Percentiles rank a stretch among this genome's conserved stretches.
phyloP scores from a whole-genome alignment of 2,113 vertebrate species.

The Daubentonia madagascariensis region DNA sequence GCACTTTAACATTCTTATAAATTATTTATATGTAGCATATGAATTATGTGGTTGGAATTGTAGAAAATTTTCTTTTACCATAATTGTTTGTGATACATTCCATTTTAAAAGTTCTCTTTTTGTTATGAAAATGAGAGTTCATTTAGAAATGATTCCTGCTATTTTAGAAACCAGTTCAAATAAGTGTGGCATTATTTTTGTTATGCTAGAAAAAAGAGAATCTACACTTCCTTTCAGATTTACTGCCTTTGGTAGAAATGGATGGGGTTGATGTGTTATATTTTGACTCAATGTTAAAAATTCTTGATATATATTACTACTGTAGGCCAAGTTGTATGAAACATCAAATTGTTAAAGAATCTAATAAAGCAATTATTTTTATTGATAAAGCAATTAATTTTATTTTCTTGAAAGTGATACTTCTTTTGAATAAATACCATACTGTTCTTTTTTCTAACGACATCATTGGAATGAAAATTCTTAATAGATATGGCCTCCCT shows the following conservation, averaged over 20 bases:
- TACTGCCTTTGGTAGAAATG: background rate
- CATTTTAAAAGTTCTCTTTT: background rate
- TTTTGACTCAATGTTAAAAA: background rate
- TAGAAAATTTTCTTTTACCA: background rate
- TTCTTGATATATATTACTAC: background rate
- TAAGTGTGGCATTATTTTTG: background rate
- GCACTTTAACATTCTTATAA: background rate
- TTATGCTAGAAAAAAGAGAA: background rate
- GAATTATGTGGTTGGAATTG: background rate
- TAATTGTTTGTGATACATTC: background rate
- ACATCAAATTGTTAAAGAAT: slow-evolving; percentile 53
- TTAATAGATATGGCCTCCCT: background rate
- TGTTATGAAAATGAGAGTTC: background rate
- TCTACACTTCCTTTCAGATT: background rate
- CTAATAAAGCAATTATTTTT: background rate
- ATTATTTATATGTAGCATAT: background rate
- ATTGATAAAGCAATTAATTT: background rate
- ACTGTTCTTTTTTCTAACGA: background rate
- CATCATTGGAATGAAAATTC: background rate
- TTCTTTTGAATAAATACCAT: background rate
- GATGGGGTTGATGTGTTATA: background rate
- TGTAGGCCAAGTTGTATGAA: slow-evolving; percentile 43
- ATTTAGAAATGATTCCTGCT: background rate
- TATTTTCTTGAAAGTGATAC: slow-evolving; percentile 43
- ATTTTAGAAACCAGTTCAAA: background rate